Evolutionary conservation across 1,140 invertebrate genomes (phyloP).

Genomic region (Drosophila rhopaloa): DNA sequence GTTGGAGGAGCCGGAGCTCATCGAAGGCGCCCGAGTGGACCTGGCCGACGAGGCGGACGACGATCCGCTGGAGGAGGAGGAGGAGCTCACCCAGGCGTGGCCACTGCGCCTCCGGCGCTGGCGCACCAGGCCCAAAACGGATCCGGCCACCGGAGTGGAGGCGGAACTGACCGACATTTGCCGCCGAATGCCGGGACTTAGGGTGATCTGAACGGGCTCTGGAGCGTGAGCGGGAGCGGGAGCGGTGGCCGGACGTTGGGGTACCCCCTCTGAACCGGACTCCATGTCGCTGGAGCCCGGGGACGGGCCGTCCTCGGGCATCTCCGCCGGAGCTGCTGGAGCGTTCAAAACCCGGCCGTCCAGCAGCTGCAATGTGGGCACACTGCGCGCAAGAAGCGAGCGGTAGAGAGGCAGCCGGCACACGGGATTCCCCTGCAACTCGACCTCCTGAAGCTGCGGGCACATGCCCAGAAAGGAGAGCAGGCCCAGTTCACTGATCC

Average conservation of each 20-base stretch:
- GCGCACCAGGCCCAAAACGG: conserved; percentile 69
- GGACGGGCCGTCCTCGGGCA: conserved; percentile 46
- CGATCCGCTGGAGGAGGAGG: conserved; percentile 57
- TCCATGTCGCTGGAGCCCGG: conserved; percentile 66
- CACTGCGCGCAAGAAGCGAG: conserved; percentile 72
- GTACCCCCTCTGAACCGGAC: conserved; percentile 25
- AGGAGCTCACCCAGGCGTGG: conserved; percentile 73
- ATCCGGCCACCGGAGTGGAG: conserved; percentile 70
- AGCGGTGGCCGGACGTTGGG: conserved; percentile 59
- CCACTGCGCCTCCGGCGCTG: conserved; percentile 63
- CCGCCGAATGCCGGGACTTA: conserved; percentile 39
- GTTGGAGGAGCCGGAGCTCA: conserved; percentile 61
- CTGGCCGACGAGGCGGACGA: conserved; percentile 56
- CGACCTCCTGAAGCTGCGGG: conserved; percentile 80
- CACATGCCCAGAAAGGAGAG: conserved; percentile 85
- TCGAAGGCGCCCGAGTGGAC: conserved; percentile 59
- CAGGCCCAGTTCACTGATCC: conserved; percentile 81
- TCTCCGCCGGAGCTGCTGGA: neutral
- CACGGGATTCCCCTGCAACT: conserved; percentile 84
- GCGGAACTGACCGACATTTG: conserved; percentile 18
- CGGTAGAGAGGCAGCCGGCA: conserved; percentile 80
- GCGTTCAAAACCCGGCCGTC: conserved; percentile 76
- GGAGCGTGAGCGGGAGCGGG: conserved; percentile 54
- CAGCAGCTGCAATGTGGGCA: conserved; percentile 83
- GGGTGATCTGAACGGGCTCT: conserved; percentile 28